Evolutionary conservation across 2,888 invertebrate genomes (phyloP).

Genomic region (Icerya purchasi): DNA sequence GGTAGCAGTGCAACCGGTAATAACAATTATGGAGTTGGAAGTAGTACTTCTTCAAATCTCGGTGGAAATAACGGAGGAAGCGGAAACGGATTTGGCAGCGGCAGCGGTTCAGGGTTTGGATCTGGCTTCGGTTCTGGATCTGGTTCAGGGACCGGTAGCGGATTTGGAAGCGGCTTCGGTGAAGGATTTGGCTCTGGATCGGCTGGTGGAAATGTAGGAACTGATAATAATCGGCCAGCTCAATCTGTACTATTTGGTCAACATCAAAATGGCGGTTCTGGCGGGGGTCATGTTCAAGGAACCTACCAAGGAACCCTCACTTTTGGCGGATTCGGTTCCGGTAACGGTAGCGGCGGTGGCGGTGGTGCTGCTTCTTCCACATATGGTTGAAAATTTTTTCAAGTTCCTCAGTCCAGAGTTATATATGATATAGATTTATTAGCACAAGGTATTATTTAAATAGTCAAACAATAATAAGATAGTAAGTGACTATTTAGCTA

Average conservation of each 20-base stretch:
- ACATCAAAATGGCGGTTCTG: background rate
- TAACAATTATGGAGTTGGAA: too few species aligned
- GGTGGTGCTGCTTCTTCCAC: background rate
- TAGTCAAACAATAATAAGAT: too few species aligned
- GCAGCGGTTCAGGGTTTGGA: background rate
- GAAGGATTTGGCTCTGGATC: background rate
- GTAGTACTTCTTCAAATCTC: background rate
- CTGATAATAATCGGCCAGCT: background rate
- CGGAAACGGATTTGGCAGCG: slow-evolving; percentile 1
- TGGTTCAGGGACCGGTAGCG: slow-evolving; percentile 2
- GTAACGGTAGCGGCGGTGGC: background rate
- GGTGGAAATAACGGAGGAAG: slow-evolving; percentile 5
- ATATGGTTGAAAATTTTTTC: background rate
- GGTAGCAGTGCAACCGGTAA: background rate
- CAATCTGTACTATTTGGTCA: slow-evolving; percentile 5
- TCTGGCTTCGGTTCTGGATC: slow-evolving; percentile 1
- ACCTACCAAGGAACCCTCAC: background rate
- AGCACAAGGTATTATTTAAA: too few species aligned
- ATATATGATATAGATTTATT: too few species aligned
- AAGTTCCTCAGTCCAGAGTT: too few species aligned
- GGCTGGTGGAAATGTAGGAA: background rate
- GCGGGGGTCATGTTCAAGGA: slow-evolving; percentile 6
- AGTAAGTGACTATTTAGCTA: too few species aligned
- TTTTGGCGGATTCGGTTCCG: background rate
- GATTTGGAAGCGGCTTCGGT: slow-evolving; percentile 1